Base-by-base conservation (phyloP, 2,888 invertebrate species). In the Suillia variegata region DNA sequence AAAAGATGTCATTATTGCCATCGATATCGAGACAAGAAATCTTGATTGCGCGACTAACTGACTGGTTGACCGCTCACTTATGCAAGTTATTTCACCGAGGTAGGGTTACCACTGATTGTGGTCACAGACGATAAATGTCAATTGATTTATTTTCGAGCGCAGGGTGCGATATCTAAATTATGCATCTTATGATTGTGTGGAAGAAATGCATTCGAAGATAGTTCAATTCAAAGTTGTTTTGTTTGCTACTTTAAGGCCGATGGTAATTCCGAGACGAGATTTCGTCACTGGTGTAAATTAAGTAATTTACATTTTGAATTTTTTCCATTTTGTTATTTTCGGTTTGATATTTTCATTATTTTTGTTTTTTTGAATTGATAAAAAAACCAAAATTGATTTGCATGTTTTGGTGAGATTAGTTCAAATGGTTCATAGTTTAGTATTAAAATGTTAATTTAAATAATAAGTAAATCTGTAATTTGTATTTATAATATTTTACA, bases 241-340 rank as follows among this genome's bases (percentile, higher is more conserved):
- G 12, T 31, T 31, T 31, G 31, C 6, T n/a, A n/a, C n/a, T n/a
- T 26, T 10, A 26, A 26, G 26, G 26, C 10, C 5, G 26, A 26
- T 26, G 26, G 5, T 26, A 13, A 13, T 38, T 38, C 10, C n/a
- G n/a, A n/a, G 10, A 38, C 38, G n/a, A 38, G 38, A n/a, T 13
- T 38, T 38, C 4, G 38, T 10, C 4, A 4, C 38, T 38, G 38
- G 38, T n/a, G 10, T n/a, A 38, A 38, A 38, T 38, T 10, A 38
- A 38, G 38, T n/a, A 38, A 38, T 38, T 38, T 38, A 38, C 38
- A 38, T 38, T 38, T 38, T 38, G 6, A 38, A 38, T 38, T 38
- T 38, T n/a, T 38, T n/a, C 38, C 13, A 10, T 38, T 38, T 38
- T 38, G 3, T 26, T 26, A 6, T 26, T 26, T n/a, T 38, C 6